Percentiles rank a stretch among this genome's conserved stretches.
Conservation (phyloP, 2,797 vertebrate genomes). For the Cacajao melanocephalus region DNA sequence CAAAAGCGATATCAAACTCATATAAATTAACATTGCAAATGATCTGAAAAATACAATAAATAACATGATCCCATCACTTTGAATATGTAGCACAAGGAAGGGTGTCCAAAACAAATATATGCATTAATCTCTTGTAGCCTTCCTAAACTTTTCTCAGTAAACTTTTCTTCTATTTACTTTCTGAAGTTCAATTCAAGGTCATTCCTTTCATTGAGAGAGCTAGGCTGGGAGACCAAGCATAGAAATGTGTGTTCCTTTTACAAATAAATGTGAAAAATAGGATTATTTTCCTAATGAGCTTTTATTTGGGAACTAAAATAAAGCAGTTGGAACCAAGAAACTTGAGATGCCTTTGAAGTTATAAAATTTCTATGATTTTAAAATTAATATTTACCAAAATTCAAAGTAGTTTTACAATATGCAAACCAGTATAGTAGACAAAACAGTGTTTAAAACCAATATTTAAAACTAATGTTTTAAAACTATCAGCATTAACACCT, state of each 20-base stretch:
- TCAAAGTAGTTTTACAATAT: neutral
- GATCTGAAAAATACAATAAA: conserved; percentile 96
- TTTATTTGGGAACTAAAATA: conserved; percentile 56
- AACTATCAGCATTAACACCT: neutral
- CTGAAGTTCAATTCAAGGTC: conserved; percentile 92
- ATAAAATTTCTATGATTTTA: conserved; percentile 50
- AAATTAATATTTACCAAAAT: conserved; percentile 50
- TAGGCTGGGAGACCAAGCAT: conserved; percentile 71
- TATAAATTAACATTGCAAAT: conserved; percentile 99
- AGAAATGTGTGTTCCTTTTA: conserved; percentile 83
- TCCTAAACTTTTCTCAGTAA: conserved; percentile 92
- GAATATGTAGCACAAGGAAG: conserved; percentile 87
- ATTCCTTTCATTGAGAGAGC: conserved; percentile 86
- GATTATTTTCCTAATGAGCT: conserved; percentile 75
- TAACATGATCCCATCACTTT: conserved; percentile 92
- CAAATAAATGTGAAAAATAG: conserved; percentile 81
- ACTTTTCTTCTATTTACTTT: conserved; percentile 92
- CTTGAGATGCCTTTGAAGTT: conserved; percentile 36
- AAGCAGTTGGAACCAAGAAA: conserved; percentile 16
- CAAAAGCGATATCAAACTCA: conserved; percentile 95
- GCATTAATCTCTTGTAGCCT: conserved; percentile 92
- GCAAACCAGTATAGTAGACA: neutral
- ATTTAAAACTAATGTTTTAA: conserved; percentile 6
- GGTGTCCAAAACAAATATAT: conserved; percentile 93
- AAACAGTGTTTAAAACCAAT: neutral